These are phyloP conservation scores for Nyctalus aviator DNA, from an alignment of 2,797 vertebrate species.

Conservation along the genomic window DNA sequence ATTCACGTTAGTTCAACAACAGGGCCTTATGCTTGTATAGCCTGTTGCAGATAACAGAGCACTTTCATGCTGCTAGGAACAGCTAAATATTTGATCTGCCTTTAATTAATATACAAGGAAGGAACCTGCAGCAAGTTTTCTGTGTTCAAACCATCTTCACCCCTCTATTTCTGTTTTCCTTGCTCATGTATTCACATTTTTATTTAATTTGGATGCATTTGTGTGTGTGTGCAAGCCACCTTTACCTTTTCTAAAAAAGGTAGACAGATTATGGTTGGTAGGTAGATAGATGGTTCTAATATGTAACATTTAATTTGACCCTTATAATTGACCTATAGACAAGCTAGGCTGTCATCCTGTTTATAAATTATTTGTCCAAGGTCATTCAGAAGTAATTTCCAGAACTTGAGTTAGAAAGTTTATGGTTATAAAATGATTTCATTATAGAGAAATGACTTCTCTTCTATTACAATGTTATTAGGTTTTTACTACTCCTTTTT, in stretches of 20 bases:
- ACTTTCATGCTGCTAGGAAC: background rate
- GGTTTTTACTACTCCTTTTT: background rate
- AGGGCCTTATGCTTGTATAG: background rate
- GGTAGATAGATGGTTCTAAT: background rate
- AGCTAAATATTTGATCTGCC: background rate
- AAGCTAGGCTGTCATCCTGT: background rate
- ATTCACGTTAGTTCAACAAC: background rate
- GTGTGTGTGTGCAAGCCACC: background rate
- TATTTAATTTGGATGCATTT: slow-evolving; percentile 32
- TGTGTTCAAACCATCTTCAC: background rate
- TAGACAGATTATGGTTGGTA: background rate
- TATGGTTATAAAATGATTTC: slow-evolving; percentile 30
- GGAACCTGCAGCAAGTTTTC: background rate
- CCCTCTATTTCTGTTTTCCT: slow-evolving; percentile 34
- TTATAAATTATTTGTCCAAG: background rate
- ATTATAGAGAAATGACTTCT: background rate
- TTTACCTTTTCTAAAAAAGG: background rate
- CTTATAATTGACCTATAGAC: background rate
- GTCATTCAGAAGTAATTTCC: slow-evolving; percentile 37
- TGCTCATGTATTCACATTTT: background rate
- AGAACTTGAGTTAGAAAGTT: background rate
- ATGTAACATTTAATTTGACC: background rate
- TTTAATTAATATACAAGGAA: slow-evolving; percentile 14
- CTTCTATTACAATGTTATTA: background rate
- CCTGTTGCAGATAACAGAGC: background rate